A percentile compares a stretch with the other conserved stretches of the same genome.
These are phyloP conservation scores for Fulica atra DNA, from an alignment of 2,113 vertebrate genomes.

Conservation along the genomic window DNA sequence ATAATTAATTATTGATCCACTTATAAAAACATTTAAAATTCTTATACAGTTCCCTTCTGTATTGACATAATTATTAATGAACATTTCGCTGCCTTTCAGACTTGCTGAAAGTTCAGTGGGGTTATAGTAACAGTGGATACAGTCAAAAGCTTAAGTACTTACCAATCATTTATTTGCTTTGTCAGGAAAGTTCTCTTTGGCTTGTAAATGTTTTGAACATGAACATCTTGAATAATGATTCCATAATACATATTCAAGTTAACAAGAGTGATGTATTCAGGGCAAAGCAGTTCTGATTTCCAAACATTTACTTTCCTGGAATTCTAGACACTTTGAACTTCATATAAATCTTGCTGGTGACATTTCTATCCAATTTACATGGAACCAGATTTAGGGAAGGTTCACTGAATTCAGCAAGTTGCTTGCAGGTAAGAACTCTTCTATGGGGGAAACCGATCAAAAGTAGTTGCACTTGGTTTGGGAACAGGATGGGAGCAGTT, in stretches of 20 bases:
- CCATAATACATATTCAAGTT: background rate
- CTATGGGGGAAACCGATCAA: background rate
- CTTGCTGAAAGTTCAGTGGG: background rate
- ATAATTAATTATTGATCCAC: background rate
- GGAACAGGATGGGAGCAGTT: background rate
- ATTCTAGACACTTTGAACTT: background rate
- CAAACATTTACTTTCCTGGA: background rate
- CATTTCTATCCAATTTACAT: background rate
- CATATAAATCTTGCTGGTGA: background rate
- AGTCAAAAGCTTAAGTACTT: background rate
- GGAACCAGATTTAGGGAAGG: background rate
- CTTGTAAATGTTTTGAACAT: background rate
- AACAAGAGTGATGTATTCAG: background rate
- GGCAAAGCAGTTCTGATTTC: slow-evolving; percentile 5
- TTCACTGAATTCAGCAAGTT: background rate
- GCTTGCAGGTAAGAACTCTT: background rate
- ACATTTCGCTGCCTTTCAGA: background rate
- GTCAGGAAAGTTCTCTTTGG: background rate
- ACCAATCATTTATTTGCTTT: slow-evolving; percentile 2
- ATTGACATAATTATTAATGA: background rate
- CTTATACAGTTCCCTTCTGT: background rate
- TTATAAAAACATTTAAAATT: background rate
- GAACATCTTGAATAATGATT: background rate
- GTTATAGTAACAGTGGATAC: background rate
- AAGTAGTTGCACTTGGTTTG: background rate